Conservation (phyloP, 2,888 invertebrate genomes). For the Candidula unifasciata region DNA sequence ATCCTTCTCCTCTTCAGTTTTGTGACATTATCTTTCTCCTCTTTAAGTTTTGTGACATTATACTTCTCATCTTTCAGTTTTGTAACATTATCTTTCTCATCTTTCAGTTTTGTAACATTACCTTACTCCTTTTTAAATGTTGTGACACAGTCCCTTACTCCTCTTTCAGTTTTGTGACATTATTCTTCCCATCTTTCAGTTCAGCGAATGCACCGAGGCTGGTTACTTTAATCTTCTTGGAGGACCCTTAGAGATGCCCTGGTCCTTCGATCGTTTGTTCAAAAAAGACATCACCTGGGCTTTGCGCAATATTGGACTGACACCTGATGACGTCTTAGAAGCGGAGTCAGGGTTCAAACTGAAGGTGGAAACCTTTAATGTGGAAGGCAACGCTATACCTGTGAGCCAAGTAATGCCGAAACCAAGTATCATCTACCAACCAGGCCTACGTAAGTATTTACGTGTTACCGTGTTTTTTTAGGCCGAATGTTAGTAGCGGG, state of each 20-base stretch:
- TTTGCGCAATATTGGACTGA: conserved; percentile 45
- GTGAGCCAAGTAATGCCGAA: conserved; percentile 28
- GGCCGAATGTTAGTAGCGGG: no score
- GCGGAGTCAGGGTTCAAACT: conserved; percentile 50
- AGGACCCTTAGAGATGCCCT: conserved; percentile 57
- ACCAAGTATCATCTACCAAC: conserved; percentile 53
- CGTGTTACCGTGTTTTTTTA: no score
- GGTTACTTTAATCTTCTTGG: conserved; percentile 54
- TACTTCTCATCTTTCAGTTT: background rate
- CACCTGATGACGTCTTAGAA: conserved; percentile 54
- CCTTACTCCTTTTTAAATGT: no score
- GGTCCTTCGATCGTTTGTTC: conserved; percentile 57
- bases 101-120: background rate
- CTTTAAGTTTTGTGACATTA: no score
- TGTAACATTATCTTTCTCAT: background rate
- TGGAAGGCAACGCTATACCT: conserved; percentile 47
- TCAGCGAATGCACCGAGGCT: conserved; percentile 35
- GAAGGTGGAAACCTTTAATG: conserved; percentile 49
- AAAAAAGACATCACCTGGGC: conserved; percentile 56
- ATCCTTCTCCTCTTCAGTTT: no score
- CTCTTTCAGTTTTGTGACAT: background rate
- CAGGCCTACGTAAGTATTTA: conserved; percentile 53
- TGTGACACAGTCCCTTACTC: no score
- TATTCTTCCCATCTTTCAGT: background rate
- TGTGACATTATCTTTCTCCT: no score